Percentiles rank a stretch among this genome's conserved stretches.
These are phyloP conservation scores for Habrosyne pyritoides DNA, from an alignment of 2,888 invertebrate species.

Conservation along the genomic window DNA sequence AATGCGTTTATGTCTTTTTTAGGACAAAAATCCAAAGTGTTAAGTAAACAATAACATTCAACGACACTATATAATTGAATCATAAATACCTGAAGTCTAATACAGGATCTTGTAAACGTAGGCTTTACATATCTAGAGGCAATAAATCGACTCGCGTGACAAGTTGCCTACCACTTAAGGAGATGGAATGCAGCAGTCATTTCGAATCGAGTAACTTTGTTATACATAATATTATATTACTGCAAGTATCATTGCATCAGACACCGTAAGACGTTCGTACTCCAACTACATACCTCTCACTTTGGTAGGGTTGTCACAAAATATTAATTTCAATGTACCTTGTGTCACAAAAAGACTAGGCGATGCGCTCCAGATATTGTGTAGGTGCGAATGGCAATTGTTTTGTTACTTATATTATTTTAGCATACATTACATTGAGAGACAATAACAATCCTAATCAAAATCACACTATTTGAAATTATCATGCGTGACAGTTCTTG, in stretches of 20 bases:
- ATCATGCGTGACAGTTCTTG: neutral
- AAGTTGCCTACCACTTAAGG: slow-evolving; percentile 46
- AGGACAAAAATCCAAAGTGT: neutral
- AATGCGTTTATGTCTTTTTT: neutral
- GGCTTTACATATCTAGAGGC: slow-evolving; percentile 25
- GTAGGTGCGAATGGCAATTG: neutral
- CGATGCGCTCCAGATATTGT: neutral
- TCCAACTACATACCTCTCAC: slow-evolving; percentile 57
- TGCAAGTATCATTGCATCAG: slow-evolving; percentile 64
- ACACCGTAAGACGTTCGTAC: slow-evolving; percentile 47
- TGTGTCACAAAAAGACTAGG: neutral
- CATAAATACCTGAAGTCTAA: slow-evolving; percentile 13
- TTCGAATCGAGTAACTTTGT: slow-evolving; percentile 54
- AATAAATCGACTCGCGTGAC: slow-evolving; percentile 45
- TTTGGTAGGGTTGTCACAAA: slow-evolving; percentile 50
- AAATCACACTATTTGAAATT: neutral
- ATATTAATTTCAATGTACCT: slow-evolving; percentile 8
- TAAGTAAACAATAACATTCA: neutral
- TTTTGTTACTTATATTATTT: neutral
- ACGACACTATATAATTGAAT: neutral
- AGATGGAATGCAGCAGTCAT: slow-evolving; percentile 59
- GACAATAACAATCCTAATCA: neutral
- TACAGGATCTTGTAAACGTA: slow-evolving; percentile 19
- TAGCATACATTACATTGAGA: neutral
- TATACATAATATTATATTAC: slow-evolving; percentile 50